Percentiles rank a stretch among this genome's conserved stretches.
phyloP scores from a whole-genome alignment of 2,888 invertebrate genomes.

The Diploptera punctata region DNA sequence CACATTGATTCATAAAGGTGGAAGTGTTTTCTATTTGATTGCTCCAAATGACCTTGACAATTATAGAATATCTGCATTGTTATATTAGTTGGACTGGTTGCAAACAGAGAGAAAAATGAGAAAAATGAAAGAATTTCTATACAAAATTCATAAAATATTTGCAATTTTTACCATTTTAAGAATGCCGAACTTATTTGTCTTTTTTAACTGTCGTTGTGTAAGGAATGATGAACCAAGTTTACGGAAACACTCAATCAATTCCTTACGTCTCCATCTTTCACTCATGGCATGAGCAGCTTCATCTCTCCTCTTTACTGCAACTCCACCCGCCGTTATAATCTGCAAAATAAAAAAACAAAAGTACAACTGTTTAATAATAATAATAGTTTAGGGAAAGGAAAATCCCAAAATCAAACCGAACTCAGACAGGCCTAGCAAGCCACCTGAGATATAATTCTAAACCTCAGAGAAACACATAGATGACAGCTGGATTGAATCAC shows the following conservation, averaged over 20 bases:
- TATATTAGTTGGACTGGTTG: background rate
- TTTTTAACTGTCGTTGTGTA: background rate
- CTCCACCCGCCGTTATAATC: background rate
- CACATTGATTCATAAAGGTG: no score
- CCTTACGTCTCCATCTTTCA: background rate
- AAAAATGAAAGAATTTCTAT: background rate
- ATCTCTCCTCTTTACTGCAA: background rate
- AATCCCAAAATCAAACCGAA: no score
- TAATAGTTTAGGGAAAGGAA: background rate
- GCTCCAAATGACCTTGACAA: no score
- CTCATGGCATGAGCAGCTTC: background rate
- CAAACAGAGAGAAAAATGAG: background rate
- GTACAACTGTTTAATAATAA: background rate
- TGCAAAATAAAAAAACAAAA: background rate
- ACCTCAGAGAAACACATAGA: no score
- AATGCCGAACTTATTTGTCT: background rate
- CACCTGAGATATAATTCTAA: no score
- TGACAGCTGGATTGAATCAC: no score
- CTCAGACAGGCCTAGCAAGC: no score
- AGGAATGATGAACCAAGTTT: background rate
- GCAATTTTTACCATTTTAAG: conserved; percentile 5
- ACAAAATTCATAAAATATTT: background rate
- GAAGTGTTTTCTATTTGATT: no score
- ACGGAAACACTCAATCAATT: background rate
- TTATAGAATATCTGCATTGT: no score